Evolutionary conservation across 2,113 vertebrate genomes (phyloP), one percentile per base, ranked within the genome.

Genomic region (Peucedramus taeniatus): DNA sequence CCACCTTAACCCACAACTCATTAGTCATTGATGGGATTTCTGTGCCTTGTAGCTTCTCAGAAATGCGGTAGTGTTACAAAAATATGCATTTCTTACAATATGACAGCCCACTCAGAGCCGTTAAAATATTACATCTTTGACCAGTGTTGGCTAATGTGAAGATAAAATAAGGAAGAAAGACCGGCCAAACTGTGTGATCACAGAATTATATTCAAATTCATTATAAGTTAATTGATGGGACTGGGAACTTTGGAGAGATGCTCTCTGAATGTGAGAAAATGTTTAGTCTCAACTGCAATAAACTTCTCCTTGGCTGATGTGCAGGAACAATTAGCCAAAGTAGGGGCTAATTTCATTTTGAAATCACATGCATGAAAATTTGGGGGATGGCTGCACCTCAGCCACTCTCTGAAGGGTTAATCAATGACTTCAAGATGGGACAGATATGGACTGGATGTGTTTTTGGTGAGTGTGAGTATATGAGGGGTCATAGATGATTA

Each of bases 1-100:
- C 94, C 97, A 98, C 97, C 95, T 93, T 97, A 97, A 97, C 97
- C 97, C 96, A 96, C 89, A 81, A 96, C 97, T 97, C 98, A 96
- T 98, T 96, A 98, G 96, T 98, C 98, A 98, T 86, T 28, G 50
- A 90, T 63, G 47, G 95, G 90, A 83, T 74, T 63, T 90, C 90
- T 75, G 33, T 87, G 78, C 96, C 92, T 96, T 81, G 47, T 59
- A 87, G 88, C 88, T 81, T 39, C 91, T 51, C 14, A 63, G 95
- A 96, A 97, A 95, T 80, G 85, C 30, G 21, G 39, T 39, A 61
- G 30, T 22, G 45, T 71, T 93, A 79, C 63, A 96, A 79, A 96
- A 95, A 94, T 56, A 75, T 83, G 89, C 74, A 54, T 75, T 80
- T 85, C 81, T 92, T 80, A 65, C 77, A 84, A 70, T 78, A 86